Evolutionary conservation across 2,797 vertebrate genomes (phyloP).

Genomic region (Spinus pinus): DNA sequence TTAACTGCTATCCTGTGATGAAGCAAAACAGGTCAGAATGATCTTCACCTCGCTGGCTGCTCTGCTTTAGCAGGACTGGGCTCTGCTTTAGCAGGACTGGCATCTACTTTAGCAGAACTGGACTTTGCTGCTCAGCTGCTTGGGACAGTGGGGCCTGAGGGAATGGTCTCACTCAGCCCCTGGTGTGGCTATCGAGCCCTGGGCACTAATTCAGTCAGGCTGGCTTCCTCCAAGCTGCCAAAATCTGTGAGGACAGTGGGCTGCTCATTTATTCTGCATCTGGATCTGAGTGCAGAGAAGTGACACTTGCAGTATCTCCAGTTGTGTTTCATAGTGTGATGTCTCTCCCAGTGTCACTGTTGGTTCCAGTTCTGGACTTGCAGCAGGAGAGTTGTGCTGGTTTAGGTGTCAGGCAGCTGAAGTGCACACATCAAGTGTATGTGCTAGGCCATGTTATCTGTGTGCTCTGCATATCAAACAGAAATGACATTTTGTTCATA

Average conservation of each 20-base stretch:
- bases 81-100: fast-evolving
- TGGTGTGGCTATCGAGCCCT: fast-evolving
- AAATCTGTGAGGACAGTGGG: too few relatives aligned
- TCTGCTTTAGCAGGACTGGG: fast-evolving
- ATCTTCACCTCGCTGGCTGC: fast-evolving
- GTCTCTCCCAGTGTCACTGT: background rate
- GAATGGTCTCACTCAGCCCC: fast-evolving
- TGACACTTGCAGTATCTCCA: background rate
- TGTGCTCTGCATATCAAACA: background rate
- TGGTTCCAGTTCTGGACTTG: background rate
- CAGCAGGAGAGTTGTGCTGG: background rate
- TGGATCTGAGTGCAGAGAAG: background rate
- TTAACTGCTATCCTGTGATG: background rate
- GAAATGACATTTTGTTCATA: background rate
- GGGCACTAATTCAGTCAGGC: background rate
- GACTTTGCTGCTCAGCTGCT: background rate
- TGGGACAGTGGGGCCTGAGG: fast-evolving
- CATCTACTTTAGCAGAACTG: too few relatives aligned
- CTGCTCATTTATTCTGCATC: background rate
- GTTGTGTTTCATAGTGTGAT: fast-evolving
- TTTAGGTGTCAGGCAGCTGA: background rate
- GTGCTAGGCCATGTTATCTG: background rate
- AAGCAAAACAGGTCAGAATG: background rate
- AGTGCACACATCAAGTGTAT: fast-evolving
- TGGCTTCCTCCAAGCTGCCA: background rate